Evolutionary conservation across 2,797 vertebrate species (phyloP).

Genomic region (Cirrhinus molitorella): DNA sequence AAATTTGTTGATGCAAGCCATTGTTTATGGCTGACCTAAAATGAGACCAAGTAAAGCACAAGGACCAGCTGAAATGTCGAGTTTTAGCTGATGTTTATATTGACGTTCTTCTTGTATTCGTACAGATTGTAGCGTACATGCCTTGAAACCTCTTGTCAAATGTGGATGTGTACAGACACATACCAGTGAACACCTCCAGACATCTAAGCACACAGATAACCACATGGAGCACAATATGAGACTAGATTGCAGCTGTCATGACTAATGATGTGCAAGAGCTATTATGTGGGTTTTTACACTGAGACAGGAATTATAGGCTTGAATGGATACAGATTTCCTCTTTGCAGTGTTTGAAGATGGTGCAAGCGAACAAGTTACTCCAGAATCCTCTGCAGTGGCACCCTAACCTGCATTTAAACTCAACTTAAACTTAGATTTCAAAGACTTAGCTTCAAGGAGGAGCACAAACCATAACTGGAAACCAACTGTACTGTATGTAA

Average conservation of each 20-base stretch:
- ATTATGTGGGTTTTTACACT: conserved; percentile 4
- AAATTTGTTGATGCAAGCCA: neutral
- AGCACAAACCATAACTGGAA: neutral
- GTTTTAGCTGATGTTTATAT: neutral
- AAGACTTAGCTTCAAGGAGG: neutral
- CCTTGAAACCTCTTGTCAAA: neutral
- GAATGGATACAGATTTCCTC: neutral
- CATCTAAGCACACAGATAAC: neutral
- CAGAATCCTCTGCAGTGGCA: neutral
- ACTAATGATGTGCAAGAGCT: neutral
- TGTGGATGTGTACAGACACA: neutral
- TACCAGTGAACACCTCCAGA: neutral
- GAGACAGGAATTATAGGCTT: neutral
- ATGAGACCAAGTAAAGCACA: neutral
- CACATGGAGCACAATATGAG: neutral
- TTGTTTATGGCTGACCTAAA: neutral
- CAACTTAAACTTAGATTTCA: neutral
- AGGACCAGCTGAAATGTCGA: no score
- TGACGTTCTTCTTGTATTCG: neutral
- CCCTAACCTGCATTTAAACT: neutral
- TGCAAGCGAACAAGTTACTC: neutral
- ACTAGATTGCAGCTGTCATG: neutral
- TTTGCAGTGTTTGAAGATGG: neutral
- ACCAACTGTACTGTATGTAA: neutral
- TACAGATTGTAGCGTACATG: no score